phyloP scores from a whole-genome alignment of 2,113 vertebrate species.

The Xenotilapia longispinis region DNA sequence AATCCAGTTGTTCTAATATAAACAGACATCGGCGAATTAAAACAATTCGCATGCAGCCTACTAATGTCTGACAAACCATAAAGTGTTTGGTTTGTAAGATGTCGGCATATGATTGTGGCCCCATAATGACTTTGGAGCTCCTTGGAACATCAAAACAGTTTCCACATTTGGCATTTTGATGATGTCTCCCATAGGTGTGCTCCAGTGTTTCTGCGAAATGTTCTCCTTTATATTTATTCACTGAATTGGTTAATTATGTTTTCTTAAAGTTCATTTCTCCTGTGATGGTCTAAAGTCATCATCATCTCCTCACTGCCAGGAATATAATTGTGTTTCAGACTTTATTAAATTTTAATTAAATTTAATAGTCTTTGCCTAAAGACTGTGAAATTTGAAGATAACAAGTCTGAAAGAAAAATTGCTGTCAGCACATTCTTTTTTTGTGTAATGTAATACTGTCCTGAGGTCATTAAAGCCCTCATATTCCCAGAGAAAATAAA shows the following conservation, averaged over 20 bases:
- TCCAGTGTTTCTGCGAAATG: not conserved
- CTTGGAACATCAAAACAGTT: not conserved
- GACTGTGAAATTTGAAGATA: not conserved
- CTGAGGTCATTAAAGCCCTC: not conserved
- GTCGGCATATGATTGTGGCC: not conserved
- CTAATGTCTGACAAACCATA: not conserved
- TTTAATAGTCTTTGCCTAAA: constrained; percentile 1
- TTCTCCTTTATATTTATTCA: not conserved
- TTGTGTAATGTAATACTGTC: not conserved
- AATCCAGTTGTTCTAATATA: not conserved
- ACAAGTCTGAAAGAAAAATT: not conserved
- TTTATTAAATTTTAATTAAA: constrained; percentile 13
- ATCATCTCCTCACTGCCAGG: not conserved
- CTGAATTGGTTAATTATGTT: not conserved
- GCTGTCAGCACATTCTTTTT: not conserved
- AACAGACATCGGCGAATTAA: not conserved
- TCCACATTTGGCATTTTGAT: not conserved
- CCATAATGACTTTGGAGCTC: not conserved
- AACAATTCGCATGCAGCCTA: not conserved
- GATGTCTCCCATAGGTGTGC: not conserved
- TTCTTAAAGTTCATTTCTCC: not conserved
- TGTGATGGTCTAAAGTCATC: not conserved
- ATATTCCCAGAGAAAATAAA: not conserved
- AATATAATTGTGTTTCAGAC: not conserved
- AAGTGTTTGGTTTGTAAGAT: not conserved